phyloP scores from a whole-genome alignment of 2,113 vertebrate genomes.

The Galeopterus variegatus region DNA sequence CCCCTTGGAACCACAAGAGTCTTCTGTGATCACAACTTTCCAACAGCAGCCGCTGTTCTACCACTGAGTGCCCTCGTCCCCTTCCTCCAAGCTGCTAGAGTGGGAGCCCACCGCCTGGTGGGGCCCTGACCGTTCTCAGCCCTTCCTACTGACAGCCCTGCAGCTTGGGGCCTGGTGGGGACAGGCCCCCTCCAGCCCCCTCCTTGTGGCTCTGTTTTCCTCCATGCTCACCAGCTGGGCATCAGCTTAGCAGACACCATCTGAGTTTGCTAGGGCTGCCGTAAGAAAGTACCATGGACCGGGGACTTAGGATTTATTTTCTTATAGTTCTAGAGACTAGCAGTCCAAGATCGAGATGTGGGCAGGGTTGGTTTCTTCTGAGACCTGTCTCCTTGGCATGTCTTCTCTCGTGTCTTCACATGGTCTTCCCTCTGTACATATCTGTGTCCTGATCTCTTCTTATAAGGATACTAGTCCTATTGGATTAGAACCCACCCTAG shows the following conservation, averaged over 20 bases:
- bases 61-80: accelerated
- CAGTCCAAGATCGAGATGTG: not conserved
- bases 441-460: not conserved
- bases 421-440: not conserved
- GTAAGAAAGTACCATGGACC: not conserved
- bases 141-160: not conserved
- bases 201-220: not conserved
- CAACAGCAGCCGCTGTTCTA: not conserved
- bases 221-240: not conserved
- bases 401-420: not conserved
- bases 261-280: not conserved
- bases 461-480: not conserved
- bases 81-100: not conserved
- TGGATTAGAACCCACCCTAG: not conserved
- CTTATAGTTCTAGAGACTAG: not conserved
- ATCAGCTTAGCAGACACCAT: not conserved
- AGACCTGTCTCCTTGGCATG: not conserved
- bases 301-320: not conserved
- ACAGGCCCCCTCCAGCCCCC: not conserved
- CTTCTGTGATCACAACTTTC: not conserved
- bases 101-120: not conserved
- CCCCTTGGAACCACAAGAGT: not conserved
- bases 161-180: not conserved
- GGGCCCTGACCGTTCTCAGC: not conserved
- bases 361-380: not conserved